Evolutionary conservation across 1,140 invertebrate species (phyloP).

Genomic region (Bombus picipes): DNA sequence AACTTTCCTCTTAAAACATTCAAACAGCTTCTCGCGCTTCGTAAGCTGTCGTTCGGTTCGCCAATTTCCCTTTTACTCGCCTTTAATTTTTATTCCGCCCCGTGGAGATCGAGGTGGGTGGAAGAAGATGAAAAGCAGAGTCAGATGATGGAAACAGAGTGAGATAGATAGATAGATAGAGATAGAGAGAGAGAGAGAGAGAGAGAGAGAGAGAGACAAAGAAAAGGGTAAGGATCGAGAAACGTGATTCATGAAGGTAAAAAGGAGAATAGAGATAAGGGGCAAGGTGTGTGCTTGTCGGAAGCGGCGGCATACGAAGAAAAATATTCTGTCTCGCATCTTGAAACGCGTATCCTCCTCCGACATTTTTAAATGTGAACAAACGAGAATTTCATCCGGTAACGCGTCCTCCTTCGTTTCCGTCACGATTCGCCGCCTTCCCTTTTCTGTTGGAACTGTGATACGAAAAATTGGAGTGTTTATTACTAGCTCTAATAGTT

Average conservation of each 20-base stretch:
- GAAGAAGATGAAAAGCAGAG: no score
- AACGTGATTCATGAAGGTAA: background rate
- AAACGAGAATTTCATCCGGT: slow-evolving; percentile 31
- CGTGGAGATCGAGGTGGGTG: no score
- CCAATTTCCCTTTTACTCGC: no score
- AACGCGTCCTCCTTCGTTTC: background rate
- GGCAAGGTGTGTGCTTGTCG: background rate
- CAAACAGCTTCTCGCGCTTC: background rate
- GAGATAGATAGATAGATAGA: no score
- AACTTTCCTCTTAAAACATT: slow-evolving; percentile 5
- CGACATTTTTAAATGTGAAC: slow-evolving; percentile 13
- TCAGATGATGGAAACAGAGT: no score
- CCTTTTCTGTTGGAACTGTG: no score
- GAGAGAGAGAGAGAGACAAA: no score
- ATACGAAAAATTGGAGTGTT: no score
- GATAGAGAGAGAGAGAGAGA: no score
- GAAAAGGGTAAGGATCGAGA: background rate
- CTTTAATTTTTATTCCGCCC: slow-evolving; percentile 15
- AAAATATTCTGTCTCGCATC: slow-evolving; percentile 14
- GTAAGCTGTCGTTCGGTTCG: no score
- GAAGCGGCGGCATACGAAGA: background rate
- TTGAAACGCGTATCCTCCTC: background rate
- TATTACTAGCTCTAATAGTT: background rate
- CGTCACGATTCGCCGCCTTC: background rate
- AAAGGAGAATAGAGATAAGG: background rate